Evolutionary conservation across 2,113 vertebrate genomes (phyloP).

Genomic region (Peromyscus maniculatus): DNA sequence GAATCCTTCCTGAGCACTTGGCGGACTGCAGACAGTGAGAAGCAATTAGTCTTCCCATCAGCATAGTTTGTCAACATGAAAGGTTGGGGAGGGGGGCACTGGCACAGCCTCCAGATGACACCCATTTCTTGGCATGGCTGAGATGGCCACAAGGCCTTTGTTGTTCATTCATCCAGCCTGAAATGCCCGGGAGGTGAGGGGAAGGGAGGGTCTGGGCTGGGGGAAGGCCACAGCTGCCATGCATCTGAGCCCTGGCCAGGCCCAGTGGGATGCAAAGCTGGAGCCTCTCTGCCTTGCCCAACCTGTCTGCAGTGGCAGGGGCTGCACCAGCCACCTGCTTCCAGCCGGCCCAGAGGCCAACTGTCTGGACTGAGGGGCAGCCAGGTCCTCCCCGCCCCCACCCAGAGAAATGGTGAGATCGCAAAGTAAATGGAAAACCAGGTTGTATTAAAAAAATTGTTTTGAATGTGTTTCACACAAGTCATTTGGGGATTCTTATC

Average conservation of each 20-base stretch:
- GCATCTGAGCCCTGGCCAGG: constrained; percentile 62
- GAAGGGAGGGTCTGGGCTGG: not conserved
- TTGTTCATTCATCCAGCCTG: constrained; percentile 64
- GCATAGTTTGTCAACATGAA: constrained; percentile 70
- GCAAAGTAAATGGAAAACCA: not conserved
- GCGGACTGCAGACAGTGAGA: constrained; percentile 44
- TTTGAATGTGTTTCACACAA: not conserved
- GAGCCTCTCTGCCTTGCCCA: not conserved
- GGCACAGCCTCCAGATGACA: constrained; percentile 64
- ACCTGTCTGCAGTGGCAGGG: not conserved
- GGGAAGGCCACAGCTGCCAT: constrained; percentile 58
- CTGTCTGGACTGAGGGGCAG: not conserved
- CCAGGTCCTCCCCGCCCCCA: not conserved
- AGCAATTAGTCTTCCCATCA: constrained; percentile 62
- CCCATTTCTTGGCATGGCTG: constrained; percentile 63
- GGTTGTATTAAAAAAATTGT: not conserved
- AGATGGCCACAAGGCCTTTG: constrained; percentile 65
- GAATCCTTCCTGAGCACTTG: constrained; percentile 28
- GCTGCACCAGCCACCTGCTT: constrained; percentile 61
- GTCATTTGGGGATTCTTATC: not conserved
- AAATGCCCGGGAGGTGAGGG: not conserved
- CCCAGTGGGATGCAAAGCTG: constrained; percentile 19
- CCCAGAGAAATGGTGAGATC: not conserved
- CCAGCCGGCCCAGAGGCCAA: constrained; percentile 24
- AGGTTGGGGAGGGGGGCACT: not conserved